phyloP scores from a whole-genome alignment of 2,797 vertebrate genomes.

The Leontopithecus rosalia region DNA sequence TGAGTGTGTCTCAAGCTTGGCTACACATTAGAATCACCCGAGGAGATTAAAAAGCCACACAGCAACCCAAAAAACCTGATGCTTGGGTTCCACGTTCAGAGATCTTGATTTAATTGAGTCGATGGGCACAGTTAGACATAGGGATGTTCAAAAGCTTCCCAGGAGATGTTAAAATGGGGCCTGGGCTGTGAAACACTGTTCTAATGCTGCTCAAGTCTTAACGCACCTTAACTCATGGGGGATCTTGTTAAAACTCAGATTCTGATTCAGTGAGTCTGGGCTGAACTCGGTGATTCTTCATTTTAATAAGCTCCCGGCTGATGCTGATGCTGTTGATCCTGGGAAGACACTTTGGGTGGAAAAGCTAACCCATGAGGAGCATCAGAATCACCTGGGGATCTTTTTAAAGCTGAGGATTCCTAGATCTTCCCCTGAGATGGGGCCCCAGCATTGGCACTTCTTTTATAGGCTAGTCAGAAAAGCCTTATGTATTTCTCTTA shows the following conservation, averaged over 20 bases:
- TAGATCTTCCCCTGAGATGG: neutral
- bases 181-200: neutral
- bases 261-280: neutral
- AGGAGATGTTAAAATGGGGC: neutral
- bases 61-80: neutral
- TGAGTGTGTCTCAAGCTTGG: neutral
- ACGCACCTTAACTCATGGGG: neutral
- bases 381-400: neutral
- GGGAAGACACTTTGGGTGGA: neutral
- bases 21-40: neutral
- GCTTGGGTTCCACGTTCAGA: neutral
- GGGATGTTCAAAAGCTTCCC: constrained; percentile 12
- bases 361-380: neutral
- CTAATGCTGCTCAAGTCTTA: neutral
- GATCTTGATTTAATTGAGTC: neutral
- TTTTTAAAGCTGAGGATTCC: neutral
- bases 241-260: constrained; percentile 37
- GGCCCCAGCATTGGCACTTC: neutral
- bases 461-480: neutral
- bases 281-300: neutral
- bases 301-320: neutral
- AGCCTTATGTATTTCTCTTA: neutral
- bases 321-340: neutral
- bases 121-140: neutral
- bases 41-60: neutral